phyloP scores from a whole-genome alignment of 2,888 invertebrate species.

The Strigamia crassipes region DNA sequence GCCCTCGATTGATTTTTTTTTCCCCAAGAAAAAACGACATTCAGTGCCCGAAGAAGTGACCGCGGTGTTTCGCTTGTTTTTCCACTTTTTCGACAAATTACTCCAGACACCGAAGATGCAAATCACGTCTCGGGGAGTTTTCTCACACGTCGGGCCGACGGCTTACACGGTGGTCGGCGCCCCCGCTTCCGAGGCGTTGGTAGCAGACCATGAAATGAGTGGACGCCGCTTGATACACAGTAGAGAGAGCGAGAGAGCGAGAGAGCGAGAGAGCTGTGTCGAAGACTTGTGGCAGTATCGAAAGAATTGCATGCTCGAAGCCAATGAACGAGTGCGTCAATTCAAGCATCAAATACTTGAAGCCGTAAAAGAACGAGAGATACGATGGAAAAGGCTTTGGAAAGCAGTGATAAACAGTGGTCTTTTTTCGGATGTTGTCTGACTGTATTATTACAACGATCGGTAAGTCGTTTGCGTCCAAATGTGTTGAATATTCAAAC shows the following conservation, averaged over 20 bases:
- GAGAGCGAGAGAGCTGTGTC: conserved; percentile 74
- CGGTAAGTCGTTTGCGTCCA: conserved; percentile 65
- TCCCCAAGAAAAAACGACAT: too few relatives aligned
- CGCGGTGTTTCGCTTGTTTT: background rate
- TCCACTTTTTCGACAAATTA: background rate
- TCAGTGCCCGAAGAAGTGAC: too few relatives aligned
- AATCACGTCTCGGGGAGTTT: conserved; percentile 62
- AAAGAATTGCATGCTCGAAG: conserved; percentile 79
- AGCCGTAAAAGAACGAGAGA: conserved; percentile 67
- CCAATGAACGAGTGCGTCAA: conserved; percentile 75
- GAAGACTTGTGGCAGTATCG: conserved; percentile 64
- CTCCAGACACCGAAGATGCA: conserved; percentile 46
- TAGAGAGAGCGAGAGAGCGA: conserved; percentile 66
- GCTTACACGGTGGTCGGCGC: conserved; percentile 76
- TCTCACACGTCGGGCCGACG: conserved; percentile 72
- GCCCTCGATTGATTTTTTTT: background rate
- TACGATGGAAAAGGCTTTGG: conserved; percentile 55
- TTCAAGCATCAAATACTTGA: conserved; percentile 80
- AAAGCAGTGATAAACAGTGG: conserved; percentile 67
- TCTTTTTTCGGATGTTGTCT: conserved; percentile 75
- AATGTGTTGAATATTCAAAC: too few relatives aligned
- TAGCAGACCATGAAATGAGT: conserved; percentile 70
- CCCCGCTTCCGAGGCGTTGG: conserved; percentile 73
- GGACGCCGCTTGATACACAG: conserved; percentile 63
- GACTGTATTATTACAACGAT: conserved; percentile 87